Base-by-base conservation (phyloP, 1,140 invertebrate genomes). In the Zaprionus kolodkinae region DNA sequence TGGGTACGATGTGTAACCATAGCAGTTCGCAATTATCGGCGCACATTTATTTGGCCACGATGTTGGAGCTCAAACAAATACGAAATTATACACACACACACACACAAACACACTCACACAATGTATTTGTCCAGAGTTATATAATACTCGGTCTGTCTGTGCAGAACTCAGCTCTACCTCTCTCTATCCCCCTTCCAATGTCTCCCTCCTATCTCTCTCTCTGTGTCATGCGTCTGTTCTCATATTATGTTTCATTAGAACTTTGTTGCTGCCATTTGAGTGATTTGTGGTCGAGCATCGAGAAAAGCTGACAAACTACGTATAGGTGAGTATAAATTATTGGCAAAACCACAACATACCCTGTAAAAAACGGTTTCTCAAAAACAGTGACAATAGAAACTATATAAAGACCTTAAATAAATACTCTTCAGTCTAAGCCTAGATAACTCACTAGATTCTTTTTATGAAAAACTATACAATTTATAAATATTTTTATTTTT, bases 1-100 rank as follows among this genome's bases (percentile, higher is more conserved):
- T 73, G 71, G 71, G 5, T 15, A 45, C 15, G 38, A 48, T 40
- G 35, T 43, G 71, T 52, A 64, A 21, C 61, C 56, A 69, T 76
- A 65, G 45, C 60, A 61, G 62, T 76, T 82, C 72, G 65, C 68
- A 82, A 86, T 82, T 82, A 82, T 79, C 45, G 56, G 50, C 61
- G 15, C 56, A 82, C 72, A 81, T 79, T 80, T 79, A 80, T 79
- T 71, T 62, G 66, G 64, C 52, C 27, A 43, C 62, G 54, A 48
- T 38, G 38, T 21, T 66, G 63, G 30, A 55, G 30, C 11, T 11
- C 25, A 56, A 54, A 55, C 50, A 40, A 65, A 65, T 65, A 55
- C 36, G 33, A 55, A 56, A 55, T 65, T 56, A 33, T 56, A 10
- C 35, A 15, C 48, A 63, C 38, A 63, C 61, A 63, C 3, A 62